Evolutionary conservation across 2,888 invertebrate species (phyloP).

Genomic region (Acrobasis repandana): DNA sequence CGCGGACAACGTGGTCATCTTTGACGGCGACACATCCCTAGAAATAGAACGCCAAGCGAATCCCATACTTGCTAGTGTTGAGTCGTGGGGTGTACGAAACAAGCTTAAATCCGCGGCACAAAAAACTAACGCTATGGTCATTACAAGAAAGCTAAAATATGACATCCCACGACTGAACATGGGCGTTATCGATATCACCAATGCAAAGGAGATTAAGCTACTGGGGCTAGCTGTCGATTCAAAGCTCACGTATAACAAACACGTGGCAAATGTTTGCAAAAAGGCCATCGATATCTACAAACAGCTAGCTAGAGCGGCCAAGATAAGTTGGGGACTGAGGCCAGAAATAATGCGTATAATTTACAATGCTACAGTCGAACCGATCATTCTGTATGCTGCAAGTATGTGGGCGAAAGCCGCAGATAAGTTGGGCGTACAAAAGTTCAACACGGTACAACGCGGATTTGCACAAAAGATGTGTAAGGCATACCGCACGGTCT

Average conservation of each 20-base stretch:
- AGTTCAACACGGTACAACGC: constrained; percentile 22
- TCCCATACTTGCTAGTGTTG: too few relatives aligned
- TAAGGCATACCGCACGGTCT: constrained; percentile 28
- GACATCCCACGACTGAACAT: too few relatives aligned
- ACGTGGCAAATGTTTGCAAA: constrained; percentile 1
- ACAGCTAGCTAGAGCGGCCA: constrained; percentile 15
- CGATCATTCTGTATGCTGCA: constrained; percentile 8
- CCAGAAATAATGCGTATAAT: constrained; percentile 5
- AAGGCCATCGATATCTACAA: constrained; percentile 8
- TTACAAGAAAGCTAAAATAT: too few relatives aligned
- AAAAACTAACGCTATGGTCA: too few relatives aligned
- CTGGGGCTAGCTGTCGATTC: too few relatives aligned
- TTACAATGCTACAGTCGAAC: constrained; percentile 3
- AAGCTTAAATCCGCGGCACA: too few relatives aligned
- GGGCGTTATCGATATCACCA: too few relatives aligned
- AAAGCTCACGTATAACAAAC: not conserved
- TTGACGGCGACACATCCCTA: too few relatives aligned
- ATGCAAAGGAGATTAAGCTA: too few relatives aligned
- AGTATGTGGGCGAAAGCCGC: constrained; percentile 26
- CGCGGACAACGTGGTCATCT: too few relatives aligned
- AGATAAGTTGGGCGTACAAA: not conserved
- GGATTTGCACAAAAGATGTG: constrained; percentile 28
- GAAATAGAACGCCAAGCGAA: too few relatives aligned
- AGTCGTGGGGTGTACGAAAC: too few relatives aligned
- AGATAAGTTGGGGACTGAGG: constrained; percentile 16